These are phyloP conservation scores for Pseudanteris insignis DNA, from an alignment of 2,888 invertebrate genomes.

Conservation along the genomic window DNA sequence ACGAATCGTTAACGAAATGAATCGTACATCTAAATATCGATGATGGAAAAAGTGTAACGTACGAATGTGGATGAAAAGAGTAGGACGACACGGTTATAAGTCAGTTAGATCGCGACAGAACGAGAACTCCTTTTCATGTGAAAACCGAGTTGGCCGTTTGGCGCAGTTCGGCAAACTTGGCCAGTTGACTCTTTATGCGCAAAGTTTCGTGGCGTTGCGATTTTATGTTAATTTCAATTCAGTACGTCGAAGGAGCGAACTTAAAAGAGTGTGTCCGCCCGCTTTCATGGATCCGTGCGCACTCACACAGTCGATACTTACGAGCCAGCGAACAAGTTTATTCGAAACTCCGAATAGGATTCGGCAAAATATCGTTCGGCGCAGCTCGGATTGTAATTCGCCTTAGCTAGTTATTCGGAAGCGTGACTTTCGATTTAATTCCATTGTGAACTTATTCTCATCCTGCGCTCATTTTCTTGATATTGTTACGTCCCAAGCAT, in stretches of 20 bases:
- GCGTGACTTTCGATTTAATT: constrained; percentile 60
- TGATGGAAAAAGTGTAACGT: constrained; percentile 10
- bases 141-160: constrained; percentile 56
- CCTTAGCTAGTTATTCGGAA: constrained; percentile 56
- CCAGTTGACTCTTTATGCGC: constrained; percentile 65
- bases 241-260: constrained; percentile 56
- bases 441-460: constrained; percentile 41
- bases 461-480: too few species aligned
- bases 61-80: constrained; percentile 4
- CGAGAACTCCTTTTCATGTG: constrained; percentile 52
- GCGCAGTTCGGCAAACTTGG: constrained; percentile 62
- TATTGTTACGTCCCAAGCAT: too few species aligned
- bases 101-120: constrained; percentile 30
- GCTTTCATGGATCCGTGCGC: constrained; percentile 46
- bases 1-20: constrained; percentile 42
- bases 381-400: constrained; percentile 57
- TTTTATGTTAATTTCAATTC: constrained; percentile 66
- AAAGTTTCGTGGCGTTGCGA: constrained; percentile 64
- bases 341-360: constrained; percentile 56
- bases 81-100: constrained; percentile 19
- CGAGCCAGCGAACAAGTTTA: constrained; percentile 54
- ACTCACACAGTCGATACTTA: constrained; percentile 47
- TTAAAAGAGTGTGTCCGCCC: constrained; percentile 55
- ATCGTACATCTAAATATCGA: constrained; percentile 54
- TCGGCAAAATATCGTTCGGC: constrained; percentile 58